Base-by-base conservation (phyloP, 2,888 invertebrate genomes). In the Pedicia rivosa region DNA sequence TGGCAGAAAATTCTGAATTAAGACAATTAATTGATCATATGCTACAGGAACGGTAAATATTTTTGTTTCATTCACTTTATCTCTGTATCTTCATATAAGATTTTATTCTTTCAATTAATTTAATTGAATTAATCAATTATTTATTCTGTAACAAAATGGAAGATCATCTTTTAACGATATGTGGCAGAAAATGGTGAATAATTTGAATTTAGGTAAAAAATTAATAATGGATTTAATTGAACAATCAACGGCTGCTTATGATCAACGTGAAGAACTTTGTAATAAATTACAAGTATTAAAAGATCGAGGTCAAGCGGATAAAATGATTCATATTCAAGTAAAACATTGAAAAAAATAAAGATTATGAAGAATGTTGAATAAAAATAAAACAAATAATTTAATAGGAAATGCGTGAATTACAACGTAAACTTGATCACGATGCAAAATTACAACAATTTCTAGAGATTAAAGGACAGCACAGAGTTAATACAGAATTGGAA, bases 361-460 rank as follows among this genome's bases (percentile, higher is more conserved):
- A 10, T 9, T 8, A 13, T 14, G 16, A 39, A 9, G 17, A n/a
- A 5, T 7, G 7, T 28, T 15, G 10, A n/a, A 12, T 4, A 34
- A 14, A 27, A 10, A 16, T 24, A 10, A 10, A 24, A 5, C n/a
- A 10, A 8, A 5, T 7, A 6, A 9, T 30, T 30, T 27, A 20
- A 0, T n/a, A 77, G 64, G 90, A 90, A 64, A 87, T 90, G 67
- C 74, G 87, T 31, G 88, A 88, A 51, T 70, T 91, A 38, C 80
- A 87, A 50, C 66, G 90, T 1, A 78, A 82, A 41, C 61, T 91
- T 25, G 88, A 90, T 53, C 80, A 88, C 55, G 86, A 88, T 54
- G 65, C 79, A 48, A 83, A 83, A 48, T 62, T 91, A 20, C 78
- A 84, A 48, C 78, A 83, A 50, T 91, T 91, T 56, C 71, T 90